Evolutionary conservation across 2,888 invertebrate species (phyloP).

Genomic region (Luffia ferchaultella): DNA sequence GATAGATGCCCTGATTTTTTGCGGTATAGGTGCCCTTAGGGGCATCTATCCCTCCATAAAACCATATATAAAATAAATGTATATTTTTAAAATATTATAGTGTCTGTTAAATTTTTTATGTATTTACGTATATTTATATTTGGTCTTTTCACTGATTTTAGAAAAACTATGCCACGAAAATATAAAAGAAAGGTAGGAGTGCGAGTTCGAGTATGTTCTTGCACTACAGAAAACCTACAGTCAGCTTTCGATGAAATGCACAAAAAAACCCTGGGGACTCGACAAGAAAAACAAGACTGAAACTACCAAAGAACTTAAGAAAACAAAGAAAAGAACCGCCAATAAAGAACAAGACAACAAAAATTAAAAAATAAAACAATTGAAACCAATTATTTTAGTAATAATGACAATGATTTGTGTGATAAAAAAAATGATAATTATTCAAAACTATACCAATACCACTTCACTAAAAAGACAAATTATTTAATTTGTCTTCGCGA

Average conservation of each 20-base stretch:
- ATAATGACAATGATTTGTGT: too few relatives aligned
- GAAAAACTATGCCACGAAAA: conserved; percentile 15
- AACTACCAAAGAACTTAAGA: conserved; percentile 2
- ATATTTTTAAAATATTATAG: not conserved
- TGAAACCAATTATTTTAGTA: too few relatives aligned
- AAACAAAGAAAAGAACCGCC: not conserved
- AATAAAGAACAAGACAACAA: not conserved
- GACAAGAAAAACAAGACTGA: conserved; percentile 1
- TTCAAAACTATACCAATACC: too few relatives aligned
- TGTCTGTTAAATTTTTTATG: conserved; percentile 7
- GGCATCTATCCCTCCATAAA: conserved; percentile 11
- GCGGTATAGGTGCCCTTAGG: conserved; percentile 13
- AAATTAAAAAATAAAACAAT: not conserved
- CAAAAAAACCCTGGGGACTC: conserved; percentile 15
- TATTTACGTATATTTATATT: conserved; percentile 1
- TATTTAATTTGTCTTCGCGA: too few relatives aligned
- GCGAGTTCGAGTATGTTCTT: conserved; percentile 16
- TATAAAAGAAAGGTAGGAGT: conserved; percentile 16
- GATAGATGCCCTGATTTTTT: conserved; percentile 13
- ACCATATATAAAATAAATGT: not conserved
- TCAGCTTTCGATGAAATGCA: conserved; percentile 19
- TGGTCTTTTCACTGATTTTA: conserved; percentile 5
- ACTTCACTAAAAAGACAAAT: too few relatives aligned
- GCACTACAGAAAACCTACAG: conserved; percentile 14
- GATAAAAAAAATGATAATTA: too few relatives aligned